Evolutionary conservation across 2,113 vertebrate genomes (phyloP), one percentile per base, ranked within the genome.

Genomic region (Aptenodytes patagonicus): DNA sequence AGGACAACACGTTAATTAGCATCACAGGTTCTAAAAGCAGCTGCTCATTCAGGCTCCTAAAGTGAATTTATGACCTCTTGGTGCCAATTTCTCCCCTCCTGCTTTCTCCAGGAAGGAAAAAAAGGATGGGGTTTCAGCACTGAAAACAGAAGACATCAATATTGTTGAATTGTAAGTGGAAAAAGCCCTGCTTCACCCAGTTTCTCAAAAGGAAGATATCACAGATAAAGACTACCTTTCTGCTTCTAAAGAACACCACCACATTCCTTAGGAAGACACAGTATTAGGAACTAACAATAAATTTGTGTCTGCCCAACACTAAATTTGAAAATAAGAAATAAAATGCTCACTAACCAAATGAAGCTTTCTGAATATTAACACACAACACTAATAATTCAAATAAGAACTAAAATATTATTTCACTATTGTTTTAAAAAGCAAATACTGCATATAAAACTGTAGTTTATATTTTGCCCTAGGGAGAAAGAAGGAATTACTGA

Each of bases 401-500:
- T 7, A 4, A 93, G 13, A 96, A 52, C 38, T 44, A 46, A 80
- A 73, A 46, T 21, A 71, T 25, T 86, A 36, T 71, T 91, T 89
- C 55, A 64, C 18, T 64, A 36, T 44, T 91, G 64, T 66, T 95
- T 91, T 47, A 75, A 87, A 91, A 93, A 87, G 55, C 62, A 87
- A 93, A 87, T 49, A 90, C n/a, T 52, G 42, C 54, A 83, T 38
- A 84, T 64, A 68, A 60, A 87, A 47, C 57, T 36, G 18, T 9
- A 57, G 47, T 65, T 81, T 51, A 68, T 22, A 57, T 69, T 89
- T 81, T 78, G 80, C 66, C 78, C 65, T 44, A 72, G 24, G 64
- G 47, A 97, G 16, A 87, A 94, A 85, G 57, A 62, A 44, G 11
- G 86, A 95, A 90, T 60, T 89, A 78, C 47, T 62, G 86, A 89